Evolutionary conservation across 2,888 invertebrate species (phyloP).

Genomic region (Perdita meconis): DNA sequence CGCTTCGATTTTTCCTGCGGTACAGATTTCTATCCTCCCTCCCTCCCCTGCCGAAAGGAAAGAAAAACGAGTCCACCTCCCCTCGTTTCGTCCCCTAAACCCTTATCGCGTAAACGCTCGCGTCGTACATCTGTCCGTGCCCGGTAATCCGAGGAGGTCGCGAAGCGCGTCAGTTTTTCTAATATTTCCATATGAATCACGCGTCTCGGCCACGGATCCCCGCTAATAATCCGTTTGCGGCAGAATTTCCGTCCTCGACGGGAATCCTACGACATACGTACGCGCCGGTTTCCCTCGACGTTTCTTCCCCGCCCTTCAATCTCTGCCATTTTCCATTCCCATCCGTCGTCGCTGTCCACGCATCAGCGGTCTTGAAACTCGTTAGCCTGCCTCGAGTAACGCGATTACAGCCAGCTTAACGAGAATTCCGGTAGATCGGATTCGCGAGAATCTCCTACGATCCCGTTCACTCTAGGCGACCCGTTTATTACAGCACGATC

Average conservation of each 20-base stretch:
- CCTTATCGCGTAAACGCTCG: constrained; percentile 48
- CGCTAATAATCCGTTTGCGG: constrained; percentile 31
- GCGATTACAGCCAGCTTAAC: constrained; percentile 66
- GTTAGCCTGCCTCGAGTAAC: constrained; percentile 67
- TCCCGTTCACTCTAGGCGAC: constrained; percentile 14
- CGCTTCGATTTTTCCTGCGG: constrained; percentile 54
- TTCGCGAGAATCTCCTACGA: constrained; percentile 54
- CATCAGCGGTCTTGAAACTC: constrained; percentile 66
- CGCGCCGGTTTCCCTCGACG: background rate
- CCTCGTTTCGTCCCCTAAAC: constrained; percentile 28
- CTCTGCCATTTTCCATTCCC: constrained; percentile 39
- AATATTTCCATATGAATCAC: constrained; percentile 51
- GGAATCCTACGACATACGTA: too few relatives aligned
- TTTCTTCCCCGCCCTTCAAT: constrained; percentile 41
- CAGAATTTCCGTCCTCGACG: background rate
- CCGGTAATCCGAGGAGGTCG: constrained; percentile 16
- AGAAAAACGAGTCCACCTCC: constrained; percentile 14
- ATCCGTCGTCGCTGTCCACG: constrained; percentile 44
- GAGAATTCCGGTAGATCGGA: constrained; percentile 63
- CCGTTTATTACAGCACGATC: constrained; percentile 41
- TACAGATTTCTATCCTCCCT: constrained; percentile 60
- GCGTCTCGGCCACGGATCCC: constrained; percentile 11
- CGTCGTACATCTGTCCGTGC: constrained; percentile 8
- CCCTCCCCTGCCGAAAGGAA: constrained; percentile 26
- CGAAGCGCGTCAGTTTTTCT: background rate